phyloP scores from a whole-genome alignment of 2,113 vertebrate genomes.

The Lagopus leucura region DNA sequence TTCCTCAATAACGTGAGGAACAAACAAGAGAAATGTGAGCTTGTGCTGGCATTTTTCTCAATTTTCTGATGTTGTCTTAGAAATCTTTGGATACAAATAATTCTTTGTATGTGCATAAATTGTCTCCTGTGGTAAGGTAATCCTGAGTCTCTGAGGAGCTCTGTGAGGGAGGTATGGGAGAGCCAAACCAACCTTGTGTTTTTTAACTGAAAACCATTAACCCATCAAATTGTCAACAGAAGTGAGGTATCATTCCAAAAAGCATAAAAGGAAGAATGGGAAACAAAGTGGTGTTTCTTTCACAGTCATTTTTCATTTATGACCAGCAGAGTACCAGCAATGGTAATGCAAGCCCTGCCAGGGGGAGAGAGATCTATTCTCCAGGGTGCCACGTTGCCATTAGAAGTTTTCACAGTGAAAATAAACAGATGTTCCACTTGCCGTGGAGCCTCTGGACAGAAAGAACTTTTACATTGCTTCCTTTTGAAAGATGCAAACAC shows the following conservation, averaged over 20 bases:
- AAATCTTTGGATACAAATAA: constrained; percentile 2
- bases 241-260: constrained; percentile 19
- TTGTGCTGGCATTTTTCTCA: neutral
- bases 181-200: neutral
- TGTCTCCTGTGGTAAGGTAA: neutral
- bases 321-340: neutral
- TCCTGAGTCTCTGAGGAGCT: neutral
- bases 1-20: neutral
- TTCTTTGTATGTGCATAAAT: neutral
- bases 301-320: neutral
- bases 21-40: neutral
- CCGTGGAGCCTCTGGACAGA: neutral
- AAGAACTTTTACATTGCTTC: neutral
- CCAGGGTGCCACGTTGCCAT: neutral
- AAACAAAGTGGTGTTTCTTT: neutral
- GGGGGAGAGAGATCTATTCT: accelerated
- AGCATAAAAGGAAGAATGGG: neutral
- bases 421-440: neutral
- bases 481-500: neutral
- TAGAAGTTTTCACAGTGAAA: neutral
- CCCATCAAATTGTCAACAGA: neutral
- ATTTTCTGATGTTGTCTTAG: constrained; percentile 3
- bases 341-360: neutral
- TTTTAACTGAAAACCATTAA: neutral
- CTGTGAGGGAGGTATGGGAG: neutral